phyloP scores from a whole-genome alignment of 2,888 invertebrate genomes.

The Epinotia ramella region DNA sequence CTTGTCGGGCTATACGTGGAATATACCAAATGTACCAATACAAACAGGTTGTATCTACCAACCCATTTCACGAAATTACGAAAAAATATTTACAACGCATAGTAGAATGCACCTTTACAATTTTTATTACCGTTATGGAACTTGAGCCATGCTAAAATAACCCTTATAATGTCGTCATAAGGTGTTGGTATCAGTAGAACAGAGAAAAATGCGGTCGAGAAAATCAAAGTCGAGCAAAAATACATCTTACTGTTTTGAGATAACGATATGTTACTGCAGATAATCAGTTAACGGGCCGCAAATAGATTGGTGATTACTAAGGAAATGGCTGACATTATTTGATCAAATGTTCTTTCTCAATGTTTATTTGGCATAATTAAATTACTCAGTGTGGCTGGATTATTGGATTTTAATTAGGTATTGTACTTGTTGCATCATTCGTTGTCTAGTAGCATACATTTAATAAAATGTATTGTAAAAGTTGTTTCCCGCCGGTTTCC shows the following conservation, averaged over 20 bases:
- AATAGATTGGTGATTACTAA: neutral
- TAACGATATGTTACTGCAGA: neutral
- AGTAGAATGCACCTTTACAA: slow-evolving; percentile 28
- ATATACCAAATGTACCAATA: neutral
- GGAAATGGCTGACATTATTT: slow-evolving; percentile 24
- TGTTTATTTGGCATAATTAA: slow-evolving; percentile 38
- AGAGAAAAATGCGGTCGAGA: neutral
- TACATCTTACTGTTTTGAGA: neutral
- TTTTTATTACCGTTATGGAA: neutral
- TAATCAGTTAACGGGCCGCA: neutral
- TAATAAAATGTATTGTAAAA: no score
- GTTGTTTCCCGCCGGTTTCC: neutral
- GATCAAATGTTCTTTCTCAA: slow-evolving; percentile 14
- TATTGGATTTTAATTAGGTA: neutral
- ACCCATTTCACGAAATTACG: slow-evolving; percentile 21
- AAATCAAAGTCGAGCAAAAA: neutral
- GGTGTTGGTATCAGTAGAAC: neutral
- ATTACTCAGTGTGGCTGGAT: slow-evolving; percentile 13
- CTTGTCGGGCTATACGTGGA: no score
- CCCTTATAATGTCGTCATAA: neutral
- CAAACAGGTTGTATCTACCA: neutral
- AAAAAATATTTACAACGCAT: neutral
- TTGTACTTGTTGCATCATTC: neutral
- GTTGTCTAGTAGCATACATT: neutral
- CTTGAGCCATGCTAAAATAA: neutral